phyloP scores from a whole-genome alignment of 2,797 vertebrate species.

The Centroberyx gerrardi region DNA sequence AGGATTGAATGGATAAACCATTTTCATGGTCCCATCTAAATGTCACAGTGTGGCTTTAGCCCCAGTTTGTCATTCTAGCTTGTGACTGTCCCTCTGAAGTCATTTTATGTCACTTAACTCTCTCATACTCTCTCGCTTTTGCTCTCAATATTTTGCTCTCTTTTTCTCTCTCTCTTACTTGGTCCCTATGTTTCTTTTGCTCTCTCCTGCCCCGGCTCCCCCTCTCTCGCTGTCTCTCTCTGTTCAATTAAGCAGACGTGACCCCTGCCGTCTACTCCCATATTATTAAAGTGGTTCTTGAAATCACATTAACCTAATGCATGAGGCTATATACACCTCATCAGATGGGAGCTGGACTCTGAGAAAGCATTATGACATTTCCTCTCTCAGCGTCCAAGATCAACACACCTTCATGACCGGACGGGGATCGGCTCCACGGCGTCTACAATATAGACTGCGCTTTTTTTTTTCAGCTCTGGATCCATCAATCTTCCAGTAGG shows the following conservation, averaged over 20 bases:
- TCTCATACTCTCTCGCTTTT: not conserved
- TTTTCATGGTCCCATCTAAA: constrained; percentile 65
- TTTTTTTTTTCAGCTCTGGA: too few species aligned
- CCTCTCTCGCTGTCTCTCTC: constrained; percentile 1
- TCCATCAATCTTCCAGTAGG: constrained; percentile 21
- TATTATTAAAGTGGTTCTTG: constrained; percentile 46
- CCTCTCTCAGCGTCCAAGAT: constrained; percentile 49
- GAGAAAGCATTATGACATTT: constrained; percentile 56
- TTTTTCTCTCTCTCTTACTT: constrained; percentile 2
- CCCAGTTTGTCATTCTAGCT: constrained; percentile 51
- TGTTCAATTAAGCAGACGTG: constrained; percentile 10
- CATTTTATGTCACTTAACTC: constrained; percentile 2
- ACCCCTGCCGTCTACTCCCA: constrained; percentile 25
- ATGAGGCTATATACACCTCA: constrained; percentile 33
- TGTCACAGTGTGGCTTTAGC: constrained; percentile 58
- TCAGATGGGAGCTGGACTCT: constrained; percentile 33
- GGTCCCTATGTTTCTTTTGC: constrained; percentile 9
- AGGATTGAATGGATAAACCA: constrained; percentile 56
- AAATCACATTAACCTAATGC: constrained; percentile 48
- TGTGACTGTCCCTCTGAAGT: constrained; percentile 35
- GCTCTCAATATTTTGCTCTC: constrained; percentile 22
- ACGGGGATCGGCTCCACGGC: constrained; percentile 10
- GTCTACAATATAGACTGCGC: constrained; percentile 4
- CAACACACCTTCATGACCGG: constrained; percentile 39
- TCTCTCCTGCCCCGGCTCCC: not conserved